phyloP scores from a whole-genome alignment of 2,113 vertebrate genomes.

The Nyctereutes procyonoides region DNA sequence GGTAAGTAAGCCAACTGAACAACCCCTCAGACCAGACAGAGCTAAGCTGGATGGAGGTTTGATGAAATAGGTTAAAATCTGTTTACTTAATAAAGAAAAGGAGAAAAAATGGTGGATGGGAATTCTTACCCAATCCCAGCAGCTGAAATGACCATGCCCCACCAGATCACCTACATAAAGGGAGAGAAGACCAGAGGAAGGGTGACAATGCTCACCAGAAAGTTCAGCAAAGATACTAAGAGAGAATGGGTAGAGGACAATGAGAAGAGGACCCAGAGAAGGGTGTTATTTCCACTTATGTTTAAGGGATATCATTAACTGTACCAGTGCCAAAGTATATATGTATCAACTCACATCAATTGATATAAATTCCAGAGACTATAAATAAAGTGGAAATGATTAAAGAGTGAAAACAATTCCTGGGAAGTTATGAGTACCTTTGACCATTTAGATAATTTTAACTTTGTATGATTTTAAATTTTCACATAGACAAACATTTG shows the following conservation, averaged over 20 bases:
- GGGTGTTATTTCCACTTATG: not conserved
- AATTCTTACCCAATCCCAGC: not conserved
- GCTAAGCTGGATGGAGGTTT: not conserved
- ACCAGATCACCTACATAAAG: not conserved
- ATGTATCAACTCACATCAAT: not conserved
- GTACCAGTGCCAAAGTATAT: not conserved
- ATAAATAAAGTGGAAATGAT: not conserved
- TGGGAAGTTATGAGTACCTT: not conserved
- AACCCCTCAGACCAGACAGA: not conserved
- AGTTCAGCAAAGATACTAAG: not conserved
- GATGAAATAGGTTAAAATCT: not conserved
- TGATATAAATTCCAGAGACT: too few relatives aligned
- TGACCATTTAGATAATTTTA: not conserved
- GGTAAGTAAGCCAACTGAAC: not conserved
- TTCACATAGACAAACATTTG: not conserved
- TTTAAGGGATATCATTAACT: not conserved
- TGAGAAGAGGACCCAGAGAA: not conserved
- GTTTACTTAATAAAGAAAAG: not conserved
- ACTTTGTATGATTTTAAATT: not conserved
- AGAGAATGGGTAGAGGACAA: not conserved
- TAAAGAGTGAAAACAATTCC: not conserved
- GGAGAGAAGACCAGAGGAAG: not conserved
- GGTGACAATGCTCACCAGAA: not conserved
- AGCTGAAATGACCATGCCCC: not conserved
- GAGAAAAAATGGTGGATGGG: not conserved